Evolutionary conservation across 2,888 invertebrate genomes (phyloP).

Genomic region (Dryobota labecula): DNA sequence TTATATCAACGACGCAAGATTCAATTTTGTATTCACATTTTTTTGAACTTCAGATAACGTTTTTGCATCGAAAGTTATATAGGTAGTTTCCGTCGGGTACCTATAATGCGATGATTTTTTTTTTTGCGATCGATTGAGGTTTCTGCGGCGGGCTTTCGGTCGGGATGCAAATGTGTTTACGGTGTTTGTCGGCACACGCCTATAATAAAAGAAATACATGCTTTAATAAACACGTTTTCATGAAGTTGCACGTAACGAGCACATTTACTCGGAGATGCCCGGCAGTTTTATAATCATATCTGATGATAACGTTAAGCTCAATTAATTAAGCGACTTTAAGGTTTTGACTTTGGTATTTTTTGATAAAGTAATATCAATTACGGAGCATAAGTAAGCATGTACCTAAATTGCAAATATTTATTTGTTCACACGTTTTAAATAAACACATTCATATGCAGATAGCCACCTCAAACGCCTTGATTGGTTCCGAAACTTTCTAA

Average conservation of each 20-base stretch:
- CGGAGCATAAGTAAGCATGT: not conserved
- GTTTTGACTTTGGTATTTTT: conserved; percentile 18
- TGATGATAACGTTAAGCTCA: conserved; percentile 58
- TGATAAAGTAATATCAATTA: conserved; percentile 31
- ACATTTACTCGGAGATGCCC: conserved; percentile 70
- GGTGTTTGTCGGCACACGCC: conserved; percentile 86
- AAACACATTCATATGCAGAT: conserved; percentile 42
- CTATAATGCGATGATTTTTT: conserved; percentile 88
- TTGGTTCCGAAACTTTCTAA: conserved; percentile 60
- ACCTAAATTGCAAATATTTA: conserved; percentile 21
- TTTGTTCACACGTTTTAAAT: conserved; percentile 12
- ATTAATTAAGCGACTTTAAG: conserved; percentile 49
- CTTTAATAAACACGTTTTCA: conserved; percentile 80
- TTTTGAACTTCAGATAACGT: conserved; percentile 63
- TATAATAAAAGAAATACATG: conserved; percentile 79
- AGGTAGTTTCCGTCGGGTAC: conserved; percentile 83
- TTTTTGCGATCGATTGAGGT: conserved; percentile 89
- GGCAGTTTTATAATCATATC: conserved; percentile 65
- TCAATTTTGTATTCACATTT: conserved; percentile 61
- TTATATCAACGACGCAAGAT: conserved; percentile 66
- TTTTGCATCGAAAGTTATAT: conserved; percentile 73
- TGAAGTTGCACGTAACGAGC: conserved; percentile 69
- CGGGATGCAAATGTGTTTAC: conserved; percentile 89
- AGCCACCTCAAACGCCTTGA: conserved; percentile 29
- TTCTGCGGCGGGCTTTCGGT: conserved; percentile 85